Conservation (phyloP, 2,113 vertebrate species). For the Tragelaphus scriptus region DNA sequence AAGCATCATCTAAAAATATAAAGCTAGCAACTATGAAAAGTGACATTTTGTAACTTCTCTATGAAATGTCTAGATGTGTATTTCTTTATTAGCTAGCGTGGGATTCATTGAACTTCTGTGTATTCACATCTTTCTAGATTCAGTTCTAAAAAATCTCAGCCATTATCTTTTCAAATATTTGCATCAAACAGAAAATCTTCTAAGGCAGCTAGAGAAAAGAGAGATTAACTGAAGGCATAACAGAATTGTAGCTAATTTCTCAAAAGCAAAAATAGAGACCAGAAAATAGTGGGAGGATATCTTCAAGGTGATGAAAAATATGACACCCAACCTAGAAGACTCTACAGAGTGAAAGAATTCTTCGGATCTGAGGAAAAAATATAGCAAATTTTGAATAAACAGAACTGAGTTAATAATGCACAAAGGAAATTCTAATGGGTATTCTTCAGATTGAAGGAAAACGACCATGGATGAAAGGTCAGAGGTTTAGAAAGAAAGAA, state of each 20-base stretch:
- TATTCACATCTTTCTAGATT: background rate
- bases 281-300: background rate
- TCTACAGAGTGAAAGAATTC: background rate
- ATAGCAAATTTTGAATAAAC: background rate
- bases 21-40: background rate
- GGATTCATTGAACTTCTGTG: background rate
- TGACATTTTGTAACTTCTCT: background rate
- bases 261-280: background rate
- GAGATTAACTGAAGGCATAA: background rate
- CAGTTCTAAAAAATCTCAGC: background rate
- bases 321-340: background rate
- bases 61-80: background rate
- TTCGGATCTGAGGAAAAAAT: background rate
- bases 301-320: background rate
- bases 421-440: background rate
- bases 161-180: background rate
- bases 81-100: background rate
- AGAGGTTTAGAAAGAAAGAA: background rate
- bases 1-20: background rate
- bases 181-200: background rate
- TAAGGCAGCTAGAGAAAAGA: background rate
- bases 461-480: background rate
- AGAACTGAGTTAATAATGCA: background rate
- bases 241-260: background rate
- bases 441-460: background rate